These are phyloP conservation scores for Pyrrhia umbra DNA, from an alignment of 2,888 invertebrate species.

Conservation along the genomic window DNA sequence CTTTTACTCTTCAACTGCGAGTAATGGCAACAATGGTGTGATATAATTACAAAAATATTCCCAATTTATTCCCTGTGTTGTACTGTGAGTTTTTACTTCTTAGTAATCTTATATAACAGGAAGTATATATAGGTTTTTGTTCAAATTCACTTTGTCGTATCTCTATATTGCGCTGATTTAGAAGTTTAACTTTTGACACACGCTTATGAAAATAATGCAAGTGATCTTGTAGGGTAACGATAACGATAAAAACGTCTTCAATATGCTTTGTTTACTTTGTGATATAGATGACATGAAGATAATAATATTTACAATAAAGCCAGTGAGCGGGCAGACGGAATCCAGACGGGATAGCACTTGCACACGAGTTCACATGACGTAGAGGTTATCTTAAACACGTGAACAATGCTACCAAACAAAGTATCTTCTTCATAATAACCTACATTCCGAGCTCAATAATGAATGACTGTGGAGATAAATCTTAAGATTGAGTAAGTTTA, in stretches of 20 bases:
- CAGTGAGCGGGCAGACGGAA: constrained; percentile 22
- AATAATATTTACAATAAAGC: constrained; percentile 9
- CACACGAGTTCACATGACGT: constrained; percentile 12
- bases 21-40: neutral
- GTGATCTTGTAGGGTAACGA: too few species aligned
- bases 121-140: neutral
- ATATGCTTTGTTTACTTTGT: neutral
- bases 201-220: too few species aligned
- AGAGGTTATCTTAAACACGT: constrained; percentile 35
- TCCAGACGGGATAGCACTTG: constrained; percentile 29
- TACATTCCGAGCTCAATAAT: neutral
- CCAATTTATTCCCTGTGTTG: neutral
- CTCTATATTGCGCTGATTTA: too few species aligned
- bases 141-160: too few species aligned
- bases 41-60: neutral
- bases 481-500: neutral
- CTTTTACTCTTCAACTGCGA: neutral
- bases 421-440: neutral
- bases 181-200: too few species aligned
- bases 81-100: neutral
- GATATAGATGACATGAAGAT: neutral
- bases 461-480: neutral
- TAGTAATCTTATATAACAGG: neutral
- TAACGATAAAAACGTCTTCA: neutral
- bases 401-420: constrained; percentile 7